Evolutionary conservation across 2,113 vertebrate genomes (phyloP).

Genomic region (Pseudopodoces humilis): DNA sequence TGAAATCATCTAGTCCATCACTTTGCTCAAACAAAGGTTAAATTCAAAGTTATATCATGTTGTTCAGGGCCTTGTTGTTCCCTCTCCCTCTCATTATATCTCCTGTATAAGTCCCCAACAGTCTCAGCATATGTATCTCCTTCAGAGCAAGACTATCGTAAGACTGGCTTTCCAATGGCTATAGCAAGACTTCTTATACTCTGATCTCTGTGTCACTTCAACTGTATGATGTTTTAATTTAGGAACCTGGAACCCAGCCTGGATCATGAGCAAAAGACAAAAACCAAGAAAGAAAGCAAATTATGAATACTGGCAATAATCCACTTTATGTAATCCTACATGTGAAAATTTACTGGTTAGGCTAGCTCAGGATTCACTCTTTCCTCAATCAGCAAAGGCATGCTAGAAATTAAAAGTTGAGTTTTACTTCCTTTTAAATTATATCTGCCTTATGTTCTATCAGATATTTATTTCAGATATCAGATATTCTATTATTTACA

Average conservation of each 20-base stretch:
- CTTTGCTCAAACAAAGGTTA: background rate
- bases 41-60: background rate
- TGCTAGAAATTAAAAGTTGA: background rate
- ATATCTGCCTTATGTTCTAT: background rate
- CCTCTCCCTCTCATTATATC: background rate
- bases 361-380: background rate
- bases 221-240: background rate
- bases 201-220: background rate
- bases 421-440: background rate
- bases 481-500: background rate
- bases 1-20: background rate
- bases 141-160: background rate
- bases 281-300: background rate
- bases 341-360: background rate
- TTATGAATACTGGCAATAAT: background rate
- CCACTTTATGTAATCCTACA: background rate
- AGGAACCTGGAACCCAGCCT: background rate
- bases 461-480: background rate
- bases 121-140: background rate
- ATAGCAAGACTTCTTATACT: background rate
- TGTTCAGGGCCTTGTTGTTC: background rate
- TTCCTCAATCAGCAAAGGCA: background rate
- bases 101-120: accelerated
- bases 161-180: background rate
- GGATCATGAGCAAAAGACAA: background rate